A percentile compares a stretch with the other conserved stretches of the same genome.
Conservation (phyloP, 2,888 invertebrate species). For the Ormia ochracea region DNA sequence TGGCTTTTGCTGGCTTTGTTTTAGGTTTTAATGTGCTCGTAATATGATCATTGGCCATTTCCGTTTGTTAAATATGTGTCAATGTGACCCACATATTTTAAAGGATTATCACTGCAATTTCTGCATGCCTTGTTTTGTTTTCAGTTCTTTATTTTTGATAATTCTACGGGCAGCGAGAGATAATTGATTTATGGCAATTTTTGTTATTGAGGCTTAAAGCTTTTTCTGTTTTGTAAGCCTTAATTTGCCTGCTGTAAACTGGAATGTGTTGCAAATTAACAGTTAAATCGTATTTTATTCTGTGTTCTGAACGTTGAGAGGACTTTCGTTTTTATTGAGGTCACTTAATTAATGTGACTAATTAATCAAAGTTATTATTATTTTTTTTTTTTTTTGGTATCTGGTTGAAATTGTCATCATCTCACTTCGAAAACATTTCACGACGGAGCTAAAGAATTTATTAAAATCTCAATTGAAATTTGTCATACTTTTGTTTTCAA, state of each 20-base stretch:
- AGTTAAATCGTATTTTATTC: slow-evolving; percentile 43
- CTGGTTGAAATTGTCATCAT: slow-evolving; percentile 10
- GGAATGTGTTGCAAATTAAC: slow-evolving; percentile 50
- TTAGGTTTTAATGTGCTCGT: slow-evolving; percentile 38
- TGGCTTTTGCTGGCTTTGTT: slow-evolving; percentile 19
- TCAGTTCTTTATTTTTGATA: slow-evolving; percentile 1
- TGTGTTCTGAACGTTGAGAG: slow-evolving; percentile 40
- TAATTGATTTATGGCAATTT: slow-evolving; percentile 58
- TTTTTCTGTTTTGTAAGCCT: slow-evolving; percentile 44
- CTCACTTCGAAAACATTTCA: slow-evolving; percentile 34
- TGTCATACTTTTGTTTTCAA: slow-evolving; percentile 50
- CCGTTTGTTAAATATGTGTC: slow-evolving; percentile 63
- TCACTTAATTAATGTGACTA: slow-evolving; percentile 73
- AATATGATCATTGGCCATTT: slow-evolving; percentile 61
- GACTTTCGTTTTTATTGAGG: slow-evolving; percentile 73
- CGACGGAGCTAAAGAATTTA: slow-evolving; percentile 51
- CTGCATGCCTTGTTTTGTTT: slow-evolving; percentile 20
- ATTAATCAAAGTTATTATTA: slow-evolving; percentile 70
- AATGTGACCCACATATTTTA: slow-evolving; percentile 65
- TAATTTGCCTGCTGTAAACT: slow-evolving; percentile 33
- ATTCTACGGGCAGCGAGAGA: slow-evolving; percentile 21
- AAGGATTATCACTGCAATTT: slow-evolving; percentile 64
- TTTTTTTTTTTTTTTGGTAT: too few relatives aligned
- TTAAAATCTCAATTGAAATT: slow-evolving; percentile 45
- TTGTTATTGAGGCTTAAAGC: slow-evolving; percentile 53